Evolutionary conservation across 1,140 invertebrate genomes (phyloP), one percentile per base, ranked within the genome.

Genomic region (Heliconius hewitsoni): DNA sequence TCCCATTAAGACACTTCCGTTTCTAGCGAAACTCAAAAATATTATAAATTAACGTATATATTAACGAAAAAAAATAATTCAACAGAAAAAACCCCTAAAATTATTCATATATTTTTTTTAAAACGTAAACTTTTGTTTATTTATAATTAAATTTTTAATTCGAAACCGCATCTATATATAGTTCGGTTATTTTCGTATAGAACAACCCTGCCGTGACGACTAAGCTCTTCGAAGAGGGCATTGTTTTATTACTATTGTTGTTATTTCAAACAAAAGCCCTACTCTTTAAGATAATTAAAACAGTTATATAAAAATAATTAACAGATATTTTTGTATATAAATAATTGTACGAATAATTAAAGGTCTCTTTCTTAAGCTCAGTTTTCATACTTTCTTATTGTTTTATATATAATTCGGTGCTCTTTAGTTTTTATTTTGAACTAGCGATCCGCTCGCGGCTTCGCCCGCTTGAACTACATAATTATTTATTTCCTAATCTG

Each of bases 261-360:
- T 78, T 73, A 52, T 46, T 60, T 73, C 71, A 11, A 78, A 78
- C 76, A 78, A 78, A 42, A 34, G 50, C 3, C 4, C 4, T 46
- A 60, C 71, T 73, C 76, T 78, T 78, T 78, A 78, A 78, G 76
- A 78, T 78, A 78, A 78, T 78, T 78, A 78, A 78, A 78, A 78
- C 76, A 57, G 71, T 78, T 78, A 78, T 46, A 60, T 71, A 73
- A 78, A 30, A 78, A 78, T 78, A 46, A 78, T 72, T 71, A 60
- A 76, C 74, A 42, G 60, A 23, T 76, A 72, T 78, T 73, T 73
- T 71, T 60, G 42, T 78, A 78, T 57, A 72, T 77, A 73, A 27
- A 66, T 66, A 66, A 30, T 66, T 27, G 13, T 66, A 8, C 9
- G 60, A 66, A 66, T 66, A 66, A 30, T 60, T 60, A 27, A 60